Percentiles rank a stretch among this genome's conserved stretches.
Evolutionary conservation across 2,113 vertebrate genomes (phyloP).

Genomic region (Bos javanicus): DNA sequence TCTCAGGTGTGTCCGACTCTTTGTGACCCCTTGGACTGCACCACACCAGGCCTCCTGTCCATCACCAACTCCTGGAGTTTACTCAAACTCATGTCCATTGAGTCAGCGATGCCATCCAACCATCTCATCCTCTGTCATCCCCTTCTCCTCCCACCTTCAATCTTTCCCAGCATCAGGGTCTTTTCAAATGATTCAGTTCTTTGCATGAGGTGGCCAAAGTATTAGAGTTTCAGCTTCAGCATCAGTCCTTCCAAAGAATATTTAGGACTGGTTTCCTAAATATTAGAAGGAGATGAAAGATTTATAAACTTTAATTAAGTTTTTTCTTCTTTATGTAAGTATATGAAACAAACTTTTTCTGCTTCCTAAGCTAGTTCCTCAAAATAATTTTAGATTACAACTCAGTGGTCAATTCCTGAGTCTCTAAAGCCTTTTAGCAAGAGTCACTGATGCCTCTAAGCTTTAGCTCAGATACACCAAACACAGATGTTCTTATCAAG

Average conservation of each 20-base stretch:
- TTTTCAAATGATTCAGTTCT: background rate
- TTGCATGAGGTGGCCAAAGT: background rate
- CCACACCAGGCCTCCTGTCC: rapidly evolving
- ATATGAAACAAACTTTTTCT: background rate
- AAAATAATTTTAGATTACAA: background rate
- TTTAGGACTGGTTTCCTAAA: background rate
- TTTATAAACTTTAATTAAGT: background rate
- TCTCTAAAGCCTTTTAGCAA: background rate
- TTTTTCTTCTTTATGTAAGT: background rate
- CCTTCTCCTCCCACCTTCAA: background rate
- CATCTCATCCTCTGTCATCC: background rate
- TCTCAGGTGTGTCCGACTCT: background rate
- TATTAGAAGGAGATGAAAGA: background rate
- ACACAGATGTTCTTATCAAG: background rate
- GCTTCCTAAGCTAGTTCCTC: background rate
- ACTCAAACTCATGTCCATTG: background rate
- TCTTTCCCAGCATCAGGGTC: background rate
- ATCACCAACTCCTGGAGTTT: rapidly evolving
- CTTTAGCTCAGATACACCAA: background rate
- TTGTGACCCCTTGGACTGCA: background rate
- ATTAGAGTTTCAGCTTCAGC: background rate
- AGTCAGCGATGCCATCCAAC: background rate
- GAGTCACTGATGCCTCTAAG: background rate
- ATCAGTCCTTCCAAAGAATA: background rate
- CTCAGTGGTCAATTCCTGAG: background rate